Conservation (phyloP, 2,797 vertebrate genomes). For the Pitangus sulphuratus region DNA sequence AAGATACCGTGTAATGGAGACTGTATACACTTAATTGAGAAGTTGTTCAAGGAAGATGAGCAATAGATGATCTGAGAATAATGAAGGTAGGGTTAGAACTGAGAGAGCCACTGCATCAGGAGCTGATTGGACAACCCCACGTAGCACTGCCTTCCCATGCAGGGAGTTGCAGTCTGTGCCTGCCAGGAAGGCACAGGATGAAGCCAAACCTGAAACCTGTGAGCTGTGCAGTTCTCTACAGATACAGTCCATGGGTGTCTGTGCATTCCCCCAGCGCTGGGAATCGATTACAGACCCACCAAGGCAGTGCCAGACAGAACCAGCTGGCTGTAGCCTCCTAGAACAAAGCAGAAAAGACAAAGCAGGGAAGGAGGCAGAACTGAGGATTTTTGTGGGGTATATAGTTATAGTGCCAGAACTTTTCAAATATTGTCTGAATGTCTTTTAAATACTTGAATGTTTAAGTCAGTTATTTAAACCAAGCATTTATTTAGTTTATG, state of each 20-base stretch:
- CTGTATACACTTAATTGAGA: neutral
- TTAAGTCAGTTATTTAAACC: neutral
- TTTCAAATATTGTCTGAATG: neutral
- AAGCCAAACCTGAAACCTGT: neutral
- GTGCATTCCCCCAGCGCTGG: neutral
- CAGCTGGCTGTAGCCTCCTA: neutral
- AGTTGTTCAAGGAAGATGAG: neutral
- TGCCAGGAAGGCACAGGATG: neutral
- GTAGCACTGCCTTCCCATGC: neutral
- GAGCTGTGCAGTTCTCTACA: neutral
- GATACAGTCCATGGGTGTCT: neutral
- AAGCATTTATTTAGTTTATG: neutral
- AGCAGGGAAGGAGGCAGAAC: neutral
- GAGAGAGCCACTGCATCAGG: neutral
- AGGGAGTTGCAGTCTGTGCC: neutral
- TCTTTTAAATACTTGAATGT: neutral
- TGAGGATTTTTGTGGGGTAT: neutral
- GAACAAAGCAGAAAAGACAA: neutral
- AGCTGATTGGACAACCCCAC: neutral
- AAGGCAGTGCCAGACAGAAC: neutral
- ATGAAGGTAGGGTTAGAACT: neutral
- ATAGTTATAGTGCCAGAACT: neutral
- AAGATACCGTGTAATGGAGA: rapidly evolving
- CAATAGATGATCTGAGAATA: neutral
- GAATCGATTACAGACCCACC: neutral